Base-by-base conservation (phyloP, 2,888 invertebrate species). In the Epirrhoe tristata region DNA sequence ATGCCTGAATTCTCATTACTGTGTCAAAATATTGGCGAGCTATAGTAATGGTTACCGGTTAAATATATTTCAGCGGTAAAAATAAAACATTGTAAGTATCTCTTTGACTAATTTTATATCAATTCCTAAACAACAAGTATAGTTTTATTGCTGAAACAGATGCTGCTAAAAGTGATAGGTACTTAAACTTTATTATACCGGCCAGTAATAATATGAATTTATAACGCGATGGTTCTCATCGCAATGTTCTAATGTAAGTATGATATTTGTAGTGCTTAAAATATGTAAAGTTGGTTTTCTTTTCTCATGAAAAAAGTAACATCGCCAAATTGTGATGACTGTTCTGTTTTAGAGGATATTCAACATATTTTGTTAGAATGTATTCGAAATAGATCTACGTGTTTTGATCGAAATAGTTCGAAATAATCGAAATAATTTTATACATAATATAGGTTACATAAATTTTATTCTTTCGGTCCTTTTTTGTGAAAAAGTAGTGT, bases 1-100 rank as follows among this genome's bases (percentile, higher is more conserved):
- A 70, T 63, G 68, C 71, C 59, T 71, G 68, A 74, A 74, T 71
- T 71, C 69, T 76, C 78, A 81, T 82, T 80, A 79, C 75, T 72
- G 71, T 77, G 75, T 73, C 75, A 72, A 69, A 76, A 78, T 78
- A 79, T 78, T 75, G 71, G 76, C 67, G 67, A 71, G 58, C 63
- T 61, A 71, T 71, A 75, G 14, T 72, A 39, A 39, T 63, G 77
- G 74, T 75, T 74, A 70, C 10, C 71, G 63, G 60, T n/a, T 59
- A 55, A 67, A 62, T 70, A 66, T 50, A 51, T 66, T 65, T 64
- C 59, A 64, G 59, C 34, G 16, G 8, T 57, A 32, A 43, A n/a
- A 43, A 51, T 24, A 58, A 34, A 51, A 36, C 58, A 58, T 16
- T 14, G 10, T 10, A 6, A 12, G 10, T 3, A 7, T 10, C 36